Conservation (phyloP, 2,113 vertebrate species). For the Edolisoma coerulescens region DNA sequence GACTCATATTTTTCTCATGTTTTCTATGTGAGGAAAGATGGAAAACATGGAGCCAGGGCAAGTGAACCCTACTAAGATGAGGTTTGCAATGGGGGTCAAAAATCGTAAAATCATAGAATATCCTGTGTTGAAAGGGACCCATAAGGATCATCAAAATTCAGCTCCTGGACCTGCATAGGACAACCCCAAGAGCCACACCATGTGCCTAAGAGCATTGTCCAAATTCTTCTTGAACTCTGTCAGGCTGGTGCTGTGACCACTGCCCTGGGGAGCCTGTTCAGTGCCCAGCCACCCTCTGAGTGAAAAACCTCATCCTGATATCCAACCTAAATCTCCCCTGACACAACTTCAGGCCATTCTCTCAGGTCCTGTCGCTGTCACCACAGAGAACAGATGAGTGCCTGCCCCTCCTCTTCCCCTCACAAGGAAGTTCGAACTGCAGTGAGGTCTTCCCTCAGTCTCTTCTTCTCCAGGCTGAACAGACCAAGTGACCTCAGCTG, state of each 20-base stretch:
- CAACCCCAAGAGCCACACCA: neutral
- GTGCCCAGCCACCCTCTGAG: rapidly evolving
- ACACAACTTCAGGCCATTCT: rapidly evolving
- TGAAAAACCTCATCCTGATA: neutral
- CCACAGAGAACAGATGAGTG: neutral
- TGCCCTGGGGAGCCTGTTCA: neutral
- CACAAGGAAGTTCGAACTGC: rapidly evolving
- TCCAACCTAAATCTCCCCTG: neutral
- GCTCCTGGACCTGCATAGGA: neutral
- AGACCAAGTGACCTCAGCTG: neutral
- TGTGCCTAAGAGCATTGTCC: neutral
- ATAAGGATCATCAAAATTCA: neutral
- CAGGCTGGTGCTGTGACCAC: neutral
- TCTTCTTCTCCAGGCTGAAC: neutral
- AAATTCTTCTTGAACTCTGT: neutral
- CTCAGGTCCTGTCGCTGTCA: rapidly evolving
- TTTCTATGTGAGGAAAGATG: neutral
- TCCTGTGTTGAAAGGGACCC: neutral
- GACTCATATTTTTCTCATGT: neutral
- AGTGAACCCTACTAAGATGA: neutral
- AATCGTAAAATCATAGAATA: neutral
- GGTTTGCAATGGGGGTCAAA: neutral
- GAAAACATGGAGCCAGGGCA: neutral
- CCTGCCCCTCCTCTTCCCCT: neutral
- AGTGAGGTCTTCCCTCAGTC: neutral